These are phyloP conservation scores for Lepidotrigona ventralis DNA, from an alignment of 1,140 invertebrate species.

Conservation along the genomic window DNA sequence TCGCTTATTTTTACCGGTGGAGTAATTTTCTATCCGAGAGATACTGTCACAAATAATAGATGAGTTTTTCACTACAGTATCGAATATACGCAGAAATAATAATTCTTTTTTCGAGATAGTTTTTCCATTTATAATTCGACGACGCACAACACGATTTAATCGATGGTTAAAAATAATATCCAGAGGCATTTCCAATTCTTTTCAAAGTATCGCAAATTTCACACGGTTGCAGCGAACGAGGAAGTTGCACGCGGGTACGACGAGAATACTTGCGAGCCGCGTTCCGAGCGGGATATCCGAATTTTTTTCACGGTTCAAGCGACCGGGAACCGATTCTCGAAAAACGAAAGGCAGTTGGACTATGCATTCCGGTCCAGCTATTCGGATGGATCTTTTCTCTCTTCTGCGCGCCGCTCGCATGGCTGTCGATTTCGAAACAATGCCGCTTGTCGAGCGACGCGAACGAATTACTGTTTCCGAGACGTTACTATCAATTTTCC, in stretches of 20 bases:
- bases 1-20: too few species aligned
- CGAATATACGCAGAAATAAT: too few species aligned
- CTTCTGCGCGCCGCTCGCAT: neutral
- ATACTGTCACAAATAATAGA: too few species aligned
- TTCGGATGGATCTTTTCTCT: slow-evolving; percentile 21
- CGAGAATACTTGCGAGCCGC: neutral
- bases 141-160: too few species aligned
- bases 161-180: neutral
- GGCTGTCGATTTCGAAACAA: slow-evolving; percentile 16
- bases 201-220: neutral
- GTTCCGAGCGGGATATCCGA: neutral
- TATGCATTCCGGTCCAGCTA: slow-evolving; percentile 8
- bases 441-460: slow-evolving; percentile 21
- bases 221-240: neutral
- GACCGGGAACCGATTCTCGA: neutral
- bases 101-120: too few species aligned
- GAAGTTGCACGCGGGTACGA: neutral
- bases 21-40: too few species aligned
- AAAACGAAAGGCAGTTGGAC: slow-evolving; percentile 11
- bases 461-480: slow-evolving; percentile 35
- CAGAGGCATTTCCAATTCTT: neutral
- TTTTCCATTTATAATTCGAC: too few species aligned
- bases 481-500: slow-evolving; percentile 20
- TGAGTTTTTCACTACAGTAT: too few species aligned
- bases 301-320: slow-evolving; percentile 2